Conservation (phyloP, 2,113 vertebrate genomes). For the Bostrychus sinensis region DNA sequence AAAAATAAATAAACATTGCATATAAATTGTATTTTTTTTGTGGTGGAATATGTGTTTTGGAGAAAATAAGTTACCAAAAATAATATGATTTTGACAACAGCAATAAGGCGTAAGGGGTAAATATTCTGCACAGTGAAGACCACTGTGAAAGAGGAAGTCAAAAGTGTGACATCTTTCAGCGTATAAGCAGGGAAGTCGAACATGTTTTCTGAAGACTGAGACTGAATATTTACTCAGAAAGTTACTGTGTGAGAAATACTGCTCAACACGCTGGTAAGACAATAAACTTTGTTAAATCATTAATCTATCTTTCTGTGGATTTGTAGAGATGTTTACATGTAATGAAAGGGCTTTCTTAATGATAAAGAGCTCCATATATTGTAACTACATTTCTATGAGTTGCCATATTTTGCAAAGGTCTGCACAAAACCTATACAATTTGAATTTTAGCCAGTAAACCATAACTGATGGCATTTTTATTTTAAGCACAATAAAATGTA, state of each 20-base stretch:
- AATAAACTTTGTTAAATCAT: neutral
- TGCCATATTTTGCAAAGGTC: too few species aligned
- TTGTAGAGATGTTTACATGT: too few species aligned
- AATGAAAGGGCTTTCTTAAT: too few species aligned
- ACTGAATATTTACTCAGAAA: neutral
- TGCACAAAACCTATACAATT: too few species aligned
- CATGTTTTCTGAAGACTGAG: slow-evolving; percentile 2
- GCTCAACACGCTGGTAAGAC: slow-evolving; percentile 48
- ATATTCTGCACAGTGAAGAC: neutral
- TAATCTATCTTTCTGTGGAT: too few species aligned
- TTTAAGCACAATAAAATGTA: too few species aligned
- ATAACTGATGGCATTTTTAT: too few species aligned
- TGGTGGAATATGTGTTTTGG: neutral
- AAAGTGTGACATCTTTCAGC: slow-evolving; percentile 28
- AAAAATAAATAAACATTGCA: neutral
- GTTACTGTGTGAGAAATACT: slow-evolving; percentile 1
- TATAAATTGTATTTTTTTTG: neutral
- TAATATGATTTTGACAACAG: neutral
- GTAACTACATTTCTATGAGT: too few species aligned
- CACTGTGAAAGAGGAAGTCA: slow-evolving; percentile 45
- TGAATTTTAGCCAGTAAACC: too few species aligned
- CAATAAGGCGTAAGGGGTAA: neutral
- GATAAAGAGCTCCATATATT: too few species aligned
- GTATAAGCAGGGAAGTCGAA: slow-evolving; percentile 34
- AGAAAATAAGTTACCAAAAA: neutral